phyloP scores from a whole-genome alignment of 2,113 vertebrate genomes.

The Aspiorhynchus laticeps region DNA sequence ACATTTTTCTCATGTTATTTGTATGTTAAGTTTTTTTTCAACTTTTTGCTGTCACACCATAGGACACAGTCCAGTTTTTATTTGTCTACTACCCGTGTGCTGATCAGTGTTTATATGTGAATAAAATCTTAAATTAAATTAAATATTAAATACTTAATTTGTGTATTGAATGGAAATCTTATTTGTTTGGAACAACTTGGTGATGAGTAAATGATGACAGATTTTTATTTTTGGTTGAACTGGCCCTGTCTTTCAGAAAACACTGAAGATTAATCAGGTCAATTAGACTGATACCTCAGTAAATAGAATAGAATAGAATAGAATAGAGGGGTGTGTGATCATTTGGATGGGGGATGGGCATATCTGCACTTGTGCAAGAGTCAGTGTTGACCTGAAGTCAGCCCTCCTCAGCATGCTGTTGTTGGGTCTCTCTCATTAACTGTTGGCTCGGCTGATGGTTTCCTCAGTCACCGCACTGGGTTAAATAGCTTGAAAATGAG shows the following conservation, averaged over 20 bases:
- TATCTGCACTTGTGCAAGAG: constrained; percentile 52
- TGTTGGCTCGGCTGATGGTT: constrained; percentile 68
- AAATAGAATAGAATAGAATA: constrained; percentile 9
- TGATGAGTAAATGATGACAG: too few species aligned
- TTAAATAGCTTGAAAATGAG: constrained; percentile 69
- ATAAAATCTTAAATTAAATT: background rate
- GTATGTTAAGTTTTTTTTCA: too few species aligned
- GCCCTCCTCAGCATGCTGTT: constrained; percentile 69
- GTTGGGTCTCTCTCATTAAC: constrained; percentile 68
- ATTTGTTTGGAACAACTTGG: too few species aligned
- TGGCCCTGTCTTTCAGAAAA: background rate
- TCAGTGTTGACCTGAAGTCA: constrained; percentile 71
- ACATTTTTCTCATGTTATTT: too few species aligned
- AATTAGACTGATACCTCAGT: background rate
- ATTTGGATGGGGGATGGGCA: constrained; percentile 3
- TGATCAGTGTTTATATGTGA: background rate
- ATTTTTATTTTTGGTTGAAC: background rate
- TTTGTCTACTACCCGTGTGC: too few species aligned
- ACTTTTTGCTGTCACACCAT: too few species aligned
- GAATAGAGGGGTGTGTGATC: constrained; percentile 13
- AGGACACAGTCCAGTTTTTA: too few species aligned
- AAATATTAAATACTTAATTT: too few species aligned
- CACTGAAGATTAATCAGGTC: background rate
- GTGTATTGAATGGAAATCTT: too few species aligned
- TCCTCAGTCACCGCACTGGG: constrained; percentile 61